Conservation (phyloP, 2,888 invertebrate genomes). For the Ennomos quercinarius region DNA sequence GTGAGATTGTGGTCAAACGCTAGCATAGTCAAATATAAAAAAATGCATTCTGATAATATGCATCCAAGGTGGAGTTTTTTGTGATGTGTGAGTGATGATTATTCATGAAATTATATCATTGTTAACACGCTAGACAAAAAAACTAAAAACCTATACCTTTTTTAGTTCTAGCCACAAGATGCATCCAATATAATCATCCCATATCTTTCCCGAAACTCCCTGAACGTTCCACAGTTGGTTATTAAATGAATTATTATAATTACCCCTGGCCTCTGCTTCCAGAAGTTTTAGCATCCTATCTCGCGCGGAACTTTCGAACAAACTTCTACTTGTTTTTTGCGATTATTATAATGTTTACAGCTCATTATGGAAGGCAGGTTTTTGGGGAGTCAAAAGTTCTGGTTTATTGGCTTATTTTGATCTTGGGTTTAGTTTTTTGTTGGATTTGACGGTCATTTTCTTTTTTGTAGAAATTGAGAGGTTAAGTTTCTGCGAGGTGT, state of each 20-base stretch:
- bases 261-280: conserved; percentile 67
- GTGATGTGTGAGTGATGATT: no score
- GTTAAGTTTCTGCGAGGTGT: no score
- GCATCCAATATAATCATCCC: conserved; percentile 6
- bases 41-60: no score
- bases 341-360: conserved; percentile 41
- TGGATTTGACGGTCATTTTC: no score
- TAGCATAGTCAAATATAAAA: no score
- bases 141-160: background rate
- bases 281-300: conserved; percentile 64
- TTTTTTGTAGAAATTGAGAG: no score
- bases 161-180: conserved; percentile 6
- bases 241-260: conserved; percentile 77
- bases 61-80: no score
- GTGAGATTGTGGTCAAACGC: no score
- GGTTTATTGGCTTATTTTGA: conserved; percentile 27
- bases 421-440: conserved; percentile 9
- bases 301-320: conserved; percentile 59
- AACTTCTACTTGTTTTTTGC: conserved; percentile 48
- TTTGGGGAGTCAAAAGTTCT: conserved; percentile 13
- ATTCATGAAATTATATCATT: no score
- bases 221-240: conserved; percentile 41
- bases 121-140: no score
- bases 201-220: conserved; percentile 36
- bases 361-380: conserved; percentile 35